A percentile compares a stretch with the other conserved stretches of the same genome.
These are phyloP conservation scores for Nebria brevicollis DNA, from an alignment of 2,888 invertebrate genomes.

Conservation along the genomic window DNA sequence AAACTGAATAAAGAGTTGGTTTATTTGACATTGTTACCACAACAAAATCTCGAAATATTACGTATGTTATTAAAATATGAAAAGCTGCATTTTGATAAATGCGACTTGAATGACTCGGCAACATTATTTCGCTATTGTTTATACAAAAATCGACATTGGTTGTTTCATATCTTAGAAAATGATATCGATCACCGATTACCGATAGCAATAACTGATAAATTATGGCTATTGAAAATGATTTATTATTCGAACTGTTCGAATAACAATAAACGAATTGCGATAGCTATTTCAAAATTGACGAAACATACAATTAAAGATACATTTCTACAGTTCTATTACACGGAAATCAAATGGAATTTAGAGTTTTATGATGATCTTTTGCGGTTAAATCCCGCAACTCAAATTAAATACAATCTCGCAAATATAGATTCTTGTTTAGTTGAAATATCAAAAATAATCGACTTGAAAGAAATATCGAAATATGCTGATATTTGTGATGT, in stretches of 20 bases:
- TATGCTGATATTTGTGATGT: slow-evolving; percentile 44
- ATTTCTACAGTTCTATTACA: slow-evolving; percentile 55
- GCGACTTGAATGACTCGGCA: slow-evolving; percentile 54
- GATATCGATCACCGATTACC: slow-evolving; percentile 37
- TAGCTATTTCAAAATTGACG: slow-evolving; percentile 42
- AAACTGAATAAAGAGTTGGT: slow-evolving; percentile 54
- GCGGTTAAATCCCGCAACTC: slow-evolving; percentile 43
- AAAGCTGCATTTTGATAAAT: slow-evolving; percentile 50
- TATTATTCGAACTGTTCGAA: slow-evolving; percentile 52
- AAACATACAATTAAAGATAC: slow-evolving; percentile 51
- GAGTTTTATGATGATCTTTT: slow-evolving; percentile 55
- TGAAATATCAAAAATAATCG: slow-evolving; percentile 48
- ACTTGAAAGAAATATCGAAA: slow-evolving; percentile 48
- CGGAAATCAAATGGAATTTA: slow-evolving; percentile 54
- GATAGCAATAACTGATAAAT: slow-evolving; percentile 46
- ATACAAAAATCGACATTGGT: slow-evolving; percentile 58
- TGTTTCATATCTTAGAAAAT: slow-evolving; percentile 55
- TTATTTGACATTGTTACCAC: slow-evolving; percentile 54
- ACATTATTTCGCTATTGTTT: slow-evolving; percentile 57
- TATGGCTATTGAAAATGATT: slow-evolving; percentile 54
- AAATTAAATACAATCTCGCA: slow-evolving; percentile 21
- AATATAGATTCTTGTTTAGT: slow-evolving; percentile 48
- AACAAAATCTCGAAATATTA: slow-evolving; percentile 53
- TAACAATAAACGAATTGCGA: slow-evolving; percentile 48
- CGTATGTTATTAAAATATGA: slow-evolving; percentile 54